Evolutionary conservation across 2,888 invertebrate species (phyloP).

Genomic region (Drosophila dives): DNA sequence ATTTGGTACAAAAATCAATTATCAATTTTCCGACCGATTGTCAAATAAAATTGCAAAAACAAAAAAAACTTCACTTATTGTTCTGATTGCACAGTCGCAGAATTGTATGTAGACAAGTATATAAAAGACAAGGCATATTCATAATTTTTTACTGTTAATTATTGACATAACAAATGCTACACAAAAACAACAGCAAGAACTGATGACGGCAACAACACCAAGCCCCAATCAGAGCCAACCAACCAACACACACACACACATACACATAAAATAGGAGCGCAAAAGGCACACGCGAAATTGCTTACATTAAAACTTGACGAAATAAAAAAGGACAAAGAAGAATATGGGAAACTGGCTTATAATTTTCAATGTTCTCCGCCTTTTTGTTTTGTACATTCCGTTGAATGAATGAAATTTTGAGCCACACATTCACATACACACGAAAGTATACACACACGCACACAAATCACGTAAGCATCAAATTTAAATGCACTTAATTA

Average conservation of each 20-base stretch:
- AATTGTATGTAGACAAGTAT: constrained; percentile 20
- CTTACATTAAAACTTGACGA: constrained; percentile 59
- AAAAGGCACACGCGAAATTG: constrained; percentile 67
- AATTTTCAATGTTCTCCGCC: constrained; percentile 44
- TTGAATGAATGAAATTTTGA: constrained; percentile 51
- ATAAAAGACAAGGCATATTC: constrained; percentile 16
- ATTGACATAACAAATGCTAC: constrained; percentile 74
- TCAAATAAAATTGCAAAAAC: constrained; percentile 58
- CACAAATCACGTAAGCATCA: constrained; percentile 67
- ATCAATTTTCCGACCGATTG: constrained; percentile 73
- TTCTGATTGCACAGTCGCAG: constrained; percentile 36
- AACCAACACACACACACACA: constrained; percentile 18
- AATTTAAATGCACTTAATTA: constrained; percentile 74
- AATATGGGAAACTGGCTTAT: constrained; percentile 58
- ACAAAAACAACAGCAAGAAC: constrained; percentile 30
- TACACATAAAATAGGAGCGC: constrained; percentile 17
- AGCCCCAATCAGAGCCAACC: constrained; percentile 48
- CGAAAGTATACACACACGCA: constrained; percentile 22
- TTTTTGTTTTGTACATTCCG: constrained; percentile 44
- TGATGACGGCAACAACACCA: constrained; percentile 71
- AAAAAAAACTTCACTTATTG: constrained; percentile 28
- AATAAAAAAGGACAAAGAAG: constrained; percentile 36
- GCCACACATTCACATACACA: constrained; percentile 34
- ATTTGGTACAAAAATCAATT: constrained; percentile 64
- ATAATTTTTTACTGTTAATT: constrained; percentile 67